A percentile compares a stretch with the other conserved stretches of the same genome.
Conservation (phyloP, 2,113 vertebrate genomes). For the Proterorhinus semilunaris region DNA sequence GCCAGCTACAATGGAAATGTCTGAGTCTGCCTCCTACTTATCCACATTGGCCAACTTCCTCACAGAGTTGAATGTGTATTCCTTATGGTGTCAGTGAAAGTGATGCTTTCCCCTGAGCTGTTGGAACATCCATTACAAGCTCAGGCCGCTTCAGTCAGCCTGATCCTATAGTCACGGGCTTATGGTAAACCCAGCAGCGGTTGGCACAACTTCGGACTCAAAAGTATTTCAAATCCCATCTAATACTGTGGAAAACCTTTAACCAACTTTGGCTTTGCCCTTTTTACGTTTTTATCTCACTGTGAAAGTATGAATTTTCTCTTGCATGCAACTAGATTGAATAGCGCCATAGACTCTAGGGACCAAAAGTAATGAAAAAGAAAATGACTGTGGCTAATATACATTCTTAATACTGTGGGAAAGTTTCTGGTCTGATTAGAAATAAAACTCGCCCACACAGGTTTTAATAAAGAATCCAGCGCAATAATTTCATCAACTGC, state of each 20-base stretch:
- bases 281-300: not conserved
- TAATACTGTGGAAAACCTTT: conserved; percentile 15
- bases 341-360: not conserved
- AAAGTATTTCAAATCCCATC: conserved; percentile 15
- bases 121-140: conserved; percentile 16
- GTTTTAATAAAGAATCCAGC: conserved; percentile 9
- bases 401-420: not conserved
- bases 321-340: not conserved
- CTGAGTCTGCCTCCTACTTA: no score
- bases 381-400: conserved; percentile 34
- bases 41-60: no score
- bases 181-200: conserved; percentile 12
- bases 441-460: conserved; percentile 21
- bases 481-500: conserved; percentile 14
- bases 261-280: conserved; percentile 4
- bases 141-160: conserved; percentile 12
- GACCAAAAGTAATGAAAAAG: conserved; percentile 15
- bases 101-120: conserved; percentile 12
- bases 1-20: no score
- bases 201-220: conserved; percentile 19
- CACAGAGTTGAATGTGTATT: conserved; percentile 18
- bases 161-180: conserved; percentile 23
- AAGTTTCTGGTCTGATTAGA: conserved; percentile 13
- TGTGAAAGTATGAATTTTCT: conserved; percentile 7
- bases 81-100: conserved; percentile 3